These are phyloP conservation scores for Venustoraphidia nigricollis DNA, from an alignment of 2,888 invertebrate species.

Conservation along the genomic window DNA sequence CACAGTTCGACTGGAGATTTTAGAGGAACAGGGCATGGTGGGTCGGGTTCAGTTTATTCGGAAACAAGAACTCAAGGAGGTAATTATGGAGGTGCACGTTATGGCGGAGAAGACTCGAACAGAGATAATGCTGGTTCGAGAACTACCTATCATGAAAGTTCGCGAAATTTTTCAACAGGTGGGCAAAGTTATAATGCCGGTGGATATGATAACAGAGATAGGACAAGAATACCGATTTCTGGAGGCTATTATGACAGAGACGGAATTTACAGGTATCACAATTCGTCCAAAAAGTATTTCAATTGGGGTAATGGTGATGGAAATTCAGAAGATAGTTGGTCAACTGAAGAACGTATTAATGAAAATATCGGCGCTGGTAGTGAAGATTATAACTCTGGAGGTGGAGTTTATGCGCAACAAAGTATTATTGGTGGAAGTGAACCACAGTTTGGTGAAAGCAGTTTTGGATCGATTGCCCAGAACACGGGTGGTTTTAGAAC, in stretches of 20 bases:
- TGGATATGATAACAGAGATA: no score
- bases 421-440: background rate
- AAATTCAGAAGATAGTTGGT: background rate
- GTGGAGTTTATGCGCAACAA: background rate
- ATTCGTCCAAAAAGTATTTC: background rate
- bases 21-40: background rate
- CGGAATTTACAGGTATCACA: background rate
- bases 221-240: no score
- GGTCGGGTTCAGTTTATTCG: no score
- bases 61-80: no score
- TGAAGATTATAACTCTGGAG: conserved; percentile 17
- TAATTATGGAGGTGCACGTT: no score
- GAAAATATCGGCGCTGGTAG: background rate
- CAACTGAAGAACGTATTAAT: background rate
- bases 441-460: background rate
- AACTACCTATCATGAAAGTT: no score
- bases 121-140: no score
- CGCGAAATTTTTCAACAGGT: no score
- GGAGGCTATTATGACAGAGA: no score
- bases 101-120: no score
- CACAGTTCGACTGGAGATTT: background rate
- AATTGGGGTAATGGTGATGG: background rate
- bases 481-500: conserved; percentile 18
- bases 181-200: no score
- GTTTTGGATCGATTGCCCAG: conserved; percentile 12